Conservation (phyloP, 53 echinoderm and acorn worm genomes). For the Stichopus horrens region DNA sequence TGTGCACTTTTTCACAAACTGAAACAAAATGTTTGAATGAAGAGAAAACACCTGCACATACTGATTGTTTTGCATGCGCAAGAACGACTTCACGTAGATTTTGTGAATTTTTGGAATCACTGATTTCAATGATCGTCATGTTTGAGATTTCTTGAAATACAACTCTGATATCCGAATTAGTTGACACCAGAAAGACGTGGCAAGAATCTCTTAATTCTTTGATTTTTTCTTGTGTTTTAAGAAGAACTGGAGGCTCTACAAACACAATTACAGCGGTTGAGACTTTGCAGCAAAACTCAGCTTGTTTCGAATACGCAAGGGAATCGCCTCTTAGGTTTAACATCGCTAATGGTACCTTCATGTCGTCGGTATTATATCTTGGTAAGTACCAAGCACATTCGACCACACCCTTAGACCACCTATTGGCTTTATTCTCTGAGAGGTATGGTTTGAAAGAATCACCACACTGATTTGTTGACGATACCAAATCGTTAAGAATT, state of each 20-base stretch:
- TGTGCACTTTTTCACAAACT: background rate
- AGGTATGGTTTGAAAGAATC: background rate
- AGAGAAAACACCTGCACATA: background rate
- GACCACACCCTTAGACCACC: background rate
- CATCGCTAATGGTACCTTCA: background rate
- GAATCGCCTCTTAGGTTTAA: slow-evolving; percentile 2
- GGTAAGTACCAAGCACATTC: slow-evolving; percentile 5
- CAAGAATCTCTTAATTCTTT: background rate
- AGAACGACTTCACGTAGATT: background rate
- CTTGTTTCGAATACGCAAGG: background rate
- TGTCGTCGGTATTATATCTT: background rate
- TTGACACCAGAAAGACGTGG: background rate
- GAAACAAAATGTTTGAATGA: background rate
- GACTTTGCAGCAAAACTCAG: background rate
- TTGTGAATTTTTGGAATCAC: background rate
- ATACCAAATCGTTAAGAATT: background rate
- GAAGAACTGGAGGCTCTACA: background rate
- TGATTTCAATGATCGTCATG: background rate
- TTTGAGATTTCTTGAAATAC: background rate
- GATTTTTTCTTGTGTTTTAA: background rate
- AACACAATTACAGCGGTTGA: slow-evolving; percentile 3
- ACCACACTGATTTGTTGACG: background rate
- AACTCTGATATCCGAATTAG: background rate
- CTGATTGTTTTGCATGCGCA: background rate
- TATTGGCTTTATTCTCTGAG: background rate